Evolutionary conservation across 2,888 invertebrate genomes (phyloP), one percentile per base, ranked within the genome.

Genomic region (Sericinus montela): DNA sequence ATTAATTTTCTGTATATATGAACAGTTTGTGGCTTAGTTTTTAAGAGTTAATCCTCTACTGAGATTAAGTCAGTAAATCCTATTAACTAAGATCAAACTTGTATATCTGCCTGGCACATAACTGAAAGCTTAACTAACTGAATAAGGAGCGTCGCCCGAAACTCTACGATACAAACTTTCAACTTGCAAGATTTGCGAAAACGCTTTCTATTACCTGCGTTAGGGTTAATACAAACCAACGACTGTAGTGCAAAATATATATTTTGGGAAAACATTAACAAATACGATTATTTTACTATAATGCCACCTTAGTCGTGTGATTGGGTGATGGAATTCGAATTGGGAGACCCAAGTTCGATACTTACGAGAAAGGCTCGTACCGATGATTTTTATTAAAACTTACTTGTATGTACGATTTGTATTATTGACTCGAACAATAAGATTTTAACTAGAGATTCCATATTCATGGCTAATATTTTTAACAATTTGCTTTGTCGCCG

Each of bases 181-280:
- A 69, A 74, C 69, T 80, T 69, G 76, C 75, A 69, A 80, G 79
- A 80, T 81, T 83, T 80, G 76, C 73, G 72, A 79, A 83, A 82
- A 76, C 73, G 76, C 78, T 76, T 63, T 68, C 73, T 71, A 75
- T 70, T 72, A 72, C 63, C 52, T 50, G 49, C 56, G 38, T 69
- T 25, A 51, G 50, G 50, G 37, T 38, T 10, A 11, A 32, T 10
- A 8, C 45, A 54, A 30, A 41, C 29, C 29, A 4, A 10, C 35
- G 10, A 51, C 48, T 40, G 19, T 23, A 25, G 1, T 25, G 19
- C 19, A n/a, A n/a, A 19, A 2, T 19, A 5, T 2, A 19, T 3
- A 19, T 19, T 19, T 19, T 5, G 2, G 5, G 5, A 3, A 19
- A 2, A 19, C 19, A 3, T 19, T 19, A 19, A 19, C 5, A 5